Percentiles rank a stretch among this genome's conserved stretches.
Conservation (phyloP, 2,888 invertebrate species). For the Empis stercorea region DNA sequence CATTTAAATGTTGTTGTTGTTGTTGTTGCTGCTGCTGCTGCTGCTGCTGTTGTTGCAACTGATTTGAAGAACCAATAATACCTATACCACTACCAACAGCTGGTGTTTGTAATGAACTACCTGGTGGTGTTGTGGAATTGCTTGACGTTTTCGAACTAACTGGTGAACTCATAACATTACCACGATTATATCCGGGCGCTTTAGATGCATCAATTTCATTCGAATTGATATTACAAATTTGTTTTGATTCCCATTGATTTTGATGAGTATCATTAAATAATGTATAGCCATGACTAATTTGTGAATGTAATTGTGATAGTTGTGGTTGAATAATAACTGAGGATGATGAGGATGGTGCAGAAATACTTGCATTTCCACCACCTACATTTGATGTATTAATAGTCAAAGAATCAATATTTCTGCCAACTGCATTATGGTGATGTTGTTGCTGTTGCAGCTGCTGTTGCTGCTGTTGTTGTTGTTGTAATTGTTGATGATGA, state of each 20-base stretch:
- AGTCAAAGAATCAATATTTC: slow-evolving; percentile 8
- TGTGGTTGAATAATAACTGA: slow-evolving; percentile 23
- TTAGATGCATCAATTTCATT: slow-evolving; percentile 68
- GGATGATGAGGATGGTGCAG: slow-evolving; percentile 9
- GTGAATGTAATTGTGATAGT: slow-evolving; percentile 26
- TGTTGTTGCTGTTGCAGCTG: slow-evolving; percentile 17
- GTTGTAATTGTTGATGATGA: slow-evolving; percentile 24
- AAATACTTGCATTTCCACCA: slow-evolving; percentile 6
- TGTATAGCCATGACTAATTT: slow-evolving; percentile 55
- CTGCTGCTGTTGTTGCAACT: too few species aligned
- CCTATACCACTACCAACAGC: slow-evolving; percentile 4
- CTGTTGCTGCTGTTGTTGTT: slow-evolving; percentile 22
- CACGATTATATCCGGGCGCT: slow-evolving; percentile 76
- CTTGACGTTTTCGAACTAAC: slow-evolving; percentile 49
- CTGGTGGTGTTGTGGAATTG: slow-evolving; percentile 42
- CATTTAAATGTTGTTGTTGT: neutral
- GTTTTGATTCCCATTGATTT: slow-evolving; percentile 37
- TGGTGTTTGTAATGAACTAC: slow-evolving; percentile 18
- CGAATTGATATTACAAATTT: slow-evolving; percentile 37
- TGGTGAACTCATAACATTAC: slow-evolving; percentile 64
- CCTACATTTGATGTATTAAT: slow-evolving; percentile 11
- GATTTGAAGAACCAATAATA: slow-evolving; percentile 11
- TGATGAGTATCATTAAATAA: slow-evolving; percentile 64
- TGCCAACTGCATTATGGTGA: slow-evolving; percentile 1
- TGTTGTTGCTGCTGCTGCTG: too few species aligned